Percentiles rank a stretch among this genome's conserved stretches.
Evolutionary conservation across 1,140 invertebrate species (phyloP).

Genomic region (Chionoecetes opilio): DNA sequence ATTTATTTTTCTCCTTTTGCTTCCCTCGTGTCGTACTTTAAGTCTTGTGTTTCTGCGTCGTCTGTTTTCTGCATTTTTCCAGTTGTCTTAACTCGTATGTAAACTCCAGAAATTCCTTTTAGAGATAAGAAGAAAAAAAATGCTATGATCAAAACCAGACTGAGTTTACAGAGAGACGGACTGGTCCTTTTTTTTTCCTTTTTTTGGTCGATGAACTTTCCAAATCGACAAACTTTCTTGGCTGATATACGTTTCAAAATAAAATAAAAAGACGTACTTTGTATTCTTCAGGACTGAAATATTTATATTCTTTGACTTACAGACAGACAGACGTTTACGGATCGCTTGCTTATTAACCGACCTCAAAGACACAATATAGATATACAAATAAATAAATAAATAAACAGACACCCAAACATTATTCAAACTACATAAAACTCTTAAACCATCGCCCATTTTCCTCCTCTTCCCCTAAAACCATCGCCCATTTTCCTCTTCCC

Average conservation of each 20-base stretch:
- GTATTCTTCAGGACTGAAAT: neutral
- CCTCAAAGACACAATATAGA: no score
- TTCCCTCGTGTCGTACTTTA: neutral
- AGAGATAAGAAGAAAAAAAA: neutral
- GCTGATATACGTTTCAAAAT: neutral
- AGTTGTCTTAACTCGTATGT: neutral
- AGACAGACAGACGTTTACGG: no score
- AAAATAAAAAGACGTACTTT: neutral
- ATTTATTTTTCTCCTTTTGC: neutral
- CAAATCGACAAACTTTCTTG: neutral
- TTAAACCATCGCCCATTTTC: neutral
- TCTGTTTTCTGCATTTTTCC: neutral
- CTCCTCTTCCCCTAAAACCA: no score
- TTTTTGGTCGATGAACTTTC: neutral
- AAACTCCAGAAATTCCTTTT: conserved; percentile 6
- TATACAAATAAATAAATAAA: no score
- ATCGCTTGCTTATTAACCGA: no score
- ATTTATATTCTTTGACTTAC: no score
- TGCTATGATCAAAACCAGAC: conserved; percentile 28
- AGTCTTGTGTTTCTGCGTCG: neutral
- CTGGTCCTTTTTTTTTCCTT: neutral
- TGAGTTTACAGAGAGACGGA: neutral
- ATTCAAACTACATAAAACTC: no score
- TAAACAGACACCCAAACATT: no score
- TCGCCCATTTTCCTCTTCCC: neutral